Conservation (phyloP, 2,113 vertebrate genomes). For the Grantiella picta region DNA sequence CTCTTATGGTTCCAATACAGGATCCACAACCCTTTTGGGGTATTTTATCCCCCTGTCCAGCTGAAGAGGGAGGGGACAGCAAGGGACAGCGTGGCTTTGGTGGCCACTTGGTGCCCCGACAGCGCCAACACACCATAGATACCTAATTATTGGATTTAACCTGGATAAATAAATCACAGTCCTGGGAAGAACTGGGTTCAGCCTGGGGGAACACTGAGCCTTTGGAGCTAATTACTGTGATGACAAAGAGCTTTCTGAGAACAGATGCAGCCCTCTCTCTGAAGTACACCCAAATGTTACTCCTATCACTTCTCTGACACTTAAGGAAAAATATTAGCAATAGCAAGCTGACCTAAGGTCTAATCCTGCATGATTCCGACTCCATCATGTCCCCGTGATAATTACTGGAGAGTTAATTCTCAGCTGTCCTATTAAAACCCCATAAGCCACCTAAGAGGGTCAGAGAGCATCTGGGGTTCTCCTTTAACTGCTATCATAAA, state of each 20-base stretch:
- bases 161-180: background rate
- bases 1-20: background rate
- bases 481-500: conserved; percentile 49
- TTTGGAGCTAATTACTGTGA: background rate
- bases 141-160: background rate
- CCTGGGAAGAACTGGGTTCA: background rate
- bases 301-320: background rate
- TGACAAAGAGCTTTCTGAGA: background rate
- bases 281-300: background rate
- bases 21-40: background rate
- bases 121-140: background rate
- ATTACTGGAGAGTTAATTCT: conserved; percentile 35
- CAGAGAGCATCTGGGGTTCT: conserved; percentile 14
- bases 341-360: conserved; percentile 20
- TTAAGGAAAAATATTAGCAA: background rate
- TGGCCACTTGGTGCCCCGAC: background rate
- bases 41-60: background rate
- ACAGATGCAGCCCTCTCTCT: background rate
- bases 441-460: conserved; percentile 52
- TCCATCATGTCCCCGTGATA: background rate
- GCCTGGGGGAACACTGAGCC: background rate
- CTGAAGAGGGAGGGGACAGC: background rate
- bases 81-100: fast-evolving
- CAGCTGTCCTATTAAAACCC: conserved; percentile 54
- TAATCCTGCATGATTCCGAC: background rate